A percentile compares a stretch with the other conserved stretches of the same genome.
Conservation (phyloP, 1,140 invertebrate species). For the Rhopalosiphum padi region DNA sequence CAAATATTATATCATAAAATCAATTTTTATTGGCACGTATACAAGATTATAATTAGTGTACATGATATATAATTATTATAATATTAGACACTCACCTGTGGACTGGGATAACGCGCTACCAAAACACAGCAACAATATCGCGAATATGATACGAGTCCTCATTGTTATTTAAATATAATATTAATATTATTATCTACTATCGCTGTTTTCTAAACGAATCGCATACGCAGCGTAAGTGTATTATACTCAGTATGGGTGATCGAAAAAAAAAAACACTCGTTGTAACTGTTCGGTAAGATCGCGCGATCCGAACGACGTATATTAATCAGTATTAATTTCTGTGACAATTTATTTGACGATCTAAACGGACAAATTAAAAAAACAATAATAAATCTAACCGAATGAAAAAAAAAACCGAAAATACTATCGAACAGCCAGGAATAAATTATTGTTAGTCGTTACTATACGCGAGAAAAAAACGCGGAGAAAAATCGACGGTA, state of each 20-base stretch:
- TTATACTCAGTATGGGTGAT: neutral
- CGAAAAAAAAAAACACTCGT: neutral
- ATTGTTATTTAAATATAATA: neutral
- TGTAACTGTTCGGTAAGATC: neutral
- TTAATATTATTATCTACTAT: neutral
- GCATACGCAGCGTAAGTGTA: neutral
- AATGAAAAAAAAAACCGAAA: neutral
- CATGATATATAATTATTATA: neutral
- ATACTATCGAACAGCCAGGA: neutral
- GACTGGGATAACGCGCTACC: neutral
- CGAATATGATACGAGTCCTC: neutral
- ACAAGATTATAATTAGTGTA: neutral
- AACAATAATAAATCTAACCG: neutral
- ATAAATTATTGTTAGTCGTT: neutral
- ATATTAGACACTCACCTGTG: neutral
- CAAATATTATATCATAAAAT: neutral
- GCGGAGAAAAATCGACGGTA: neutral
- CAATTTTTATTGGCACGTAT: neutral
- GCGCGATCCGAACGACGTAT: neutral
- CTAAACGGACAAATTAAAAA: neutral
- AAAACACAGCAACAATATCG: slow-evolving; percentile 11
- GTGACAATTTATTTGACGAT: neutral
- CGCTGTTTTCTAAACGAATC: neutral
- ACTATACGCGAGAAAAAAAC: neutral
- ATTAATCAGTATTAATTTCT: neutral